These are phyloP conservation scores for Proisotoma minuta DNA, from an alignment of 2,888 invertebrate genomes.

Conservation along the genomic window DNA sequence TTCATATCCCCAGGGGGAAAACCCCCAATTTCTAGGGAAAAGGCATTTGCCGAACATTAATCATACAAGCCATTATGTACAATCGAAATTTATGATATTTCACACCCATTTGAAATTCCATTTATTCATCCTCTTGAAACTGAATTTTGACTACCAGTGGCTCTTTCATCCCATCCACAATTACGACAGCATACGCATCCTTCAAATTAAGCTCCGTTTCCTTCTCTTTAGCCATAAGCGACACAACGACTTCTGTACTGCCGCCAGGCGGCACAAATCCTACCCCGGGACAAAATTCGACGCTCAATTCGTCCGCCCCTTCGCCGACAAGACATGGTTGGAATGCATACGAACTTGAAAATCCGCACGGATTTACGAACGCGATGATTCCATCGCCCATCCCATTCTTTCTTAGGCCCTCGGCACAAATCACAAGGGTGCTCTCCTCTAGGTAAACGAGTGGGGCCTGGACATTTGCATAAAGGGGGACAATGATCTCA, in stretches of 20 bases:
- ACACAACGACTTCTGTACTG: slow-evolving; percentile 18
- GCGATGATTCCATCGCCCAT: slow-evolving; percentile 9
- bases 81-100: too few relatives aligned
- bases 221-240: slow-evolving; percentile 5
- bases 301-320: slow-evolving; percentile 15
- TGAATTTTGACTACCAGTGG: slow-evolving; percentile 34
- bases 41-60: not conserved
- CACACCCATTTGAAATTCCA: not conserved
- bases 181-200: slow-evolving; percentile 35
- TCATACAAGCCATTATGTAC: too few relatives aligned
- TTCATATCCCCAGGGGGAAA: too few relatives aligned
- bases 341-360: slow-evolving; percentile 27
- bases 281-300: slow-evolving; percentile 22
- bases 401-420: slow-evolving; percentile 12
- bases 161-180: slow-evolving; percentile 34
- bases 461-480: slow-evolving; percentile 31
- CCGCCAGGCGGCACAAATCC: slow-evolving; percentile 29
- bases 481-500: slow-evolving; percentile 24
- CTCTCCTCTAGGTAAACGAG: slow-evolving; percentile 24
- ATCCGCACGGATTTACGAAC: slow-evolving; percentile 31
- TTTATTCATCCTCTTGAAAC: too few relatives aligned
- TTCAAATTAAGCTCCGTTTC: slow-evolving; percentile 5
- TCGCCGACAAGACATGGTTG: slow-evolving; percentile 24
- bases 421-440: slow-evolving; percentile 13
- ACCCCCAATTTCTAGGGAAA: not conserved